Evolutionary conservation across 2,888 invertebrate species (phyloP).

Genomic region (Noctua janthina): DNA sequence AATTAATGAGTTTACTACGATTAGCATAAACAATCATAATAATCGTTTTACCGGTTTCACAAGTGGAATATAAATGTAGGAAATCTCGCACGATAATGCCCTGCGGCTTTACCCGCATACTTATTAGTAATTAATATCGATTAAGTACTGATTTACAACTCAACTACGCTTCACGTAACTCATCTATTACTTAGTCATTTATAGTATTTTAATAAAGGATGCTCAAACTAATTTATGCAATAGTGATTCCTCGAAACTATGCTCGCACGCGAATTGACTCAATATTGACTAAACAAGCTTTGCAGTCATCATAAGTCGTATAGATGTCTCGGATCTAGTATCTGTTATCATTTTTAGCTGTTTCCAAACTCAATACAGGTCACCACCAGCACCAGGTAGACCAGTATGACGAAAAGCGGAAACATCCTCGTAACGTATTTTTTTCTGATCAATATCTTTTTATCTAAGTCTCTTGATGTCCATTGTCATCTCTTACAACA

Average conservation of each 20-base stretch:
- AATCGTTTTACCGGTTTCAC: slow-evolving; percentile 4
- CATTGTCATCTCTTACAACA: neutral
- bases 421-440: neutral
- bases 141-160: neutral
- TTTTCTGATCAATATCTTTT: neutral
- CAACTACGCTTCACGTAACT: neutral
- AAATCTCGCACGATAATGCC: neutral
- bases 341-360: too few species aligned
- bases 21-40: slow-evolving; percentile 8
- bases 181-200: neutral
- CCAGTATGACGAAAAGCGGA: neutral
- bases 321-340: neutral
- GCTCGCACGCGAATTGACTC: neutral
- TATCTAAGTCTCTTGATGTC: neutral
- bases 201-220: slow-evolving; percentile 11
- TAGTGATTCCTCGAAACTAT: neutral
- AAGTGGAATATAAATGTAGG: slow-evolving; percentile 5
- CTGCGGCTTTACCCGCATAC: slow-evolving; percentile 13
- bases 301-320: neutral
- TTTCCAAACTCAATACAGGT: neutral
- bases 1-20: neutral
- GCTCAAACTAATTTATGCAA: neutral
- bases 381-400: neutral
- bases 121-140: slow-evolving; percentile 5
- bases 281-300: neutral